phyloP scores from a whole-genome alignment of 2,888 invertebrate species.

The Drosophila macrothrix region DNA sequence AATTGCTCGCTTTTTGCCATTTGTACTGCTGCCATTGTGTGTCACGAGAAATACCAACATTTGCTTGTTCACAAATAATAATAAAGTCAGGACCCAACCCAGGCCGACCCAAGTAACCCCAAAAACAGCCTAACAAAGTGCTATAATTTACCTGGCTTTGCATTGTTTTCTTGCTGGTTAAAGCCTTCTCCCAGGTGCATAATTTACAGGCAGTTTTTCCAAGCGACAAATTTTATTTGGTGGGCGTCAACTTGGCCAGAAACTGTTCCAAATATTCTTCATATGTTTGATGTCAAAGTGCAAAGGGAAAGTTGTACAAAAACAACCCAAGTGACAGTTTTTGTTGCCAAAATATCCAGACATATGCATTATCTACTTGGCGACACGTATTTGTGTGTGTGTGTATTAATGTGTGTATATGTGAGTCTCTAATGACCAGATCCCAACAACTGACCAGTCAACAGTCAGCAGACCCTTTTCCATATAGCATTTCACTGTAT shows the following conservation, averaged over 20 bases:
- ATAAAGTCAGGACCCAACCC: slow-evolving; percentile 32
- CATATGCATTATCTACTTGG: slow-evolving; percentile 39
- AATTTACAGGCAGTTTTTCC: slow-evolving; percentile 60
- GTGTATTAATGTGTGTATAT: not conserved
- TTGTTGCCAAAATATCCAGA: slow-evolving; percentile 42
- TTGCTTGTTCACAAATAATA: slow-evolving; percentile 45
- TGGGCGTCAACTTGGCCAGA: slow-evolving; percentile 16
- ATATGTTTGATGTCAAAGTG: slow-evolving; percentile 36
- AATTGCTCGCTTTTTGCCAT: slow-evolving; percentile 53
- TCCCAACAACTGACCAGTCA: slow-evolving; percentile 24
- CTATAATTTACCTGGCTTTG: slow-evolving; percentile 52
- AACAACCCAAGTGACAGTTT: slow-evolving; percentile 48
- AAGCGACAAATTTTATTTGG: slow-evolving; percentile 32
- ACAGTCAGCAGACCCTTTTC: slow-evolving; percentile 15
- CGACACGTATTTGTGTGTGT: slow-evolving; percentile 9
- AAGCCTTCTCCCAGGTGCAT: slow-evolving; percentile 65
- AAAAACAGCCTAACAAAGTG: not conserved
- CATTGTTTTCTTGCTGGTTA: slow-evolving; percentile 19
- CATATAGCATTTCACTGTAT: slow-evolving; percentile 32
- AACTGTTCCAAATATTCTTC: slow-evolving; percentile 8
- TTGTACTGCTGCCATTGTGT: slow-evolving; percentile 47
- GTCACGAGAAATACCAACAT: slow-evolving; percentile 46
- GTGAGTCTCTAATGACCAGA: slow-evolving; percentile 17
- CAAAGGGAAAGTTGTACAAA: slow-evolving; percentile 11
- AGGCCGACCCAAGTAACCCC: not conserved